These are phyloP conservation scores for Smittia sp. DNA, from an alignment of 2,888 invertebrate genomes.

Conservation along the genomic window DNA sequence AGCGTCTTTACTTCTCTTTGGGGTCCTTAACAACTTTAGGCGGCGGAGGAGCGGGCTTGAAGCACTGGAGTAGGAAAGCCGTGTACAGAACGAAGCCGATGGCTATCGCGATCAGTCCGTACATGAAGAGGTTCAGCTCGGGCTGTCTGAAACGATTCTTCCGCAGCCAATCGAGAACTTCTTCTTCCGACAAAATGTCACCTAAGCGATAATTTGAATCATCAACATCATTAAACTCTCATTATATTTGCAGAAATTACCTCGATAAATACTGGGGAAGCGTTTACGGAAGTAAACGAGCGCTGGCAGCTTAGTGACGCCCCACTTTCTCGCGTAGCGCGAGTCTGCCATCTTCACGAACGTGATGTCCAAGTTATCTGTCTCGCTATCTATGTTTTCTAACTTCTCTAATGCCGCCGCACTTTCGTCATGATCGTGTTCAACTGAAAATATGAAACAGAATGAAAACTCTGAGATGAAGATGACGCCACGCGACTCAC, in stretches of 20 bases:
- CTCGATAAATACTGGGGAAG: conserved; percentile 90
- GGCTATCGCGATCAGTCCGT: conserved; percentile 80
- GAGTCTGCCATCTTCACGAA: conserved; percentile 93
- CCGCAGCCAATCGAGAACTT: conserved; percentile 87
- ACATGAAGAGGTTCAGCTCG: conserved; percentile 91
- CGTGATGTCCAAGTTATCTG: conserved; percentile 88
- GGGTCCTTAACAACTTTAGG: conserved; percentile 47
- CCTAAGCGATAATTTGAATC: conserved; percentile 56
- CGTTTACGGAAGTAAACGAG: conserved; percentile 88
- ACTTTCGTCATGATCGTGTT: conserved; percentile 76
- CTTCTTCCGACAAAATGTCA: conserved; percentile 76
- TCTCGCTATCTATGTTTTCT: conserved; percentile 93
- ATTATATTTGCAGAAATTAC: conserved; percentile 52
- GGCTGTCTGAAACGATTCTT: conserved; percentile 92
- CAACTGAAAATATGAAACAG: conserved; percentile 59
- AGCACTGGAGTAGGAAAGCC: conserved; percentile 85
- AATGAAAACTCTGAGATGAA: not conserved
- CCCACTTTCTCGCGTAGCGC: conserved; percentile 90
- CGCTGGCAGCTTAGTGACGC: conserved; percentile 85
- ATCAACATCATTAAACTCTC: conserved; percentile 15
- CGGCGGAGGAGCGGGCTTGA: conserved; percentile 70
- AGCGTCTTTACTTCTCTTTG: conserved; percentile 14
- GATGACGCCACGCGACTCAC: conserved; percentile 60
- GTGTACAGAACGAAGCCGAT: conserved; percentile 86
- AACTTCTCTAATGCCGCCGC: conserved; percentile 77